These are phyloP conservation scores for Eulemur rufifrons DNA, from an alignment of 2,113 vertebrate genomes.

Conservation along the genomic window DNA sequence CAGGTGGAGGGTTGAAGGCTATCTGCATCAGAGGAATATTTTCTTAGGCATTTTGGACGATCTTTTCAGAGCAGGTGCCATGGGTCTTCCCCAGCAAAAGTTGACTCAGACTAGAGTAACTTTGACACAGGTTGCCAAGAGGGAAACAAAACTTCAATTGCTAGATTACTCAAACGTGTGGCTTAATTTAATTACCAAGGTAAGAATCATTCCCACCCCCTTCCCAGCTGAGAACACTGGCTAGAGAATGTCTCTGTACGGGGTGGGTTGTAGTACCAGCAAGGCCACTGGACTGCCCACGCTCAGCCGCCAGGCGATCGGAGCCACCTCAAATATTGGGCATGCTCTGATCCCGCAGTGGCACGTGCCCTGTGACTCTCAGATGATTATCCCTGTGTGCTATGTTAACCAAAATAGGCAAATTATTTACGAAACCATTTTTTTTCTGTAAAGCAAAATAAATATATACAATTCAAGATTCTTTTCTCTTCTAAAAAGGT, in stretches of 20 bases:
- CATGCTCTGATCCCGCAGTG: background rate
- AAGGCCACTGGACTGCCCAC: background rate
- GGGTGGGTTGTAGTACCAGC: background rate
- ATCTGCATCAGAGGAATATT: background rate
- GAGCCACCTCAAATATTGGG: slow-evolving; percentile 44
- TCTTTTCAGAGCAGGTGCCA: background rate
- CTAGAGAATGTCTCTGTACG: background rate
- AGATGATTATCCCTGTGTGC: slow-evolving; percentile 59
- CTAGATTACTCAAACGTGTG: background rate
- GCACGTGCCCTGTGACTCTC: background rate
- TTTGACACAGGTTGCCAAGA: background rate
- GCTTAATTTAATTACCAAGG: background rate
- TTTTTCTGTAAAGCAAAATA: slow-evolving; percentile 75
- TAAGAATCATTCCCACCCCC: background rate
- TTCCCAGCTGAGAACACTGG: background rate
- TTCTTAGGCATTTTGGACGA: background rate
- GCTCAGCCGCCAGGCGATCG: background rate
- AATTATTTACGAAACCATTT: slow-evolving; percentile 77
- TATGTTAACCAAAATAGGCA: slow-evolving; percentile 79
- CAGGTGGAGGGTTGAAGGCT: background rate
- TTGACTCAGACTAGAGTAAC: background rate
- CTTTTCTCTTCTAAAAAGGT: slow-evolving; percentile 77
- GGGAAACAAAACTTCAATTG: background rate
- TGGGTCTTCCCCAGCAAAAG: background rate
- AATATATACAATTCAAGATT: slow-evolving; percentile 75